These are phyloP conservation scores for Mormyrops boulengeri DNA, from an alignment of 2,797 vertebrate genomes.

Conservation along the genomic window DNA sequence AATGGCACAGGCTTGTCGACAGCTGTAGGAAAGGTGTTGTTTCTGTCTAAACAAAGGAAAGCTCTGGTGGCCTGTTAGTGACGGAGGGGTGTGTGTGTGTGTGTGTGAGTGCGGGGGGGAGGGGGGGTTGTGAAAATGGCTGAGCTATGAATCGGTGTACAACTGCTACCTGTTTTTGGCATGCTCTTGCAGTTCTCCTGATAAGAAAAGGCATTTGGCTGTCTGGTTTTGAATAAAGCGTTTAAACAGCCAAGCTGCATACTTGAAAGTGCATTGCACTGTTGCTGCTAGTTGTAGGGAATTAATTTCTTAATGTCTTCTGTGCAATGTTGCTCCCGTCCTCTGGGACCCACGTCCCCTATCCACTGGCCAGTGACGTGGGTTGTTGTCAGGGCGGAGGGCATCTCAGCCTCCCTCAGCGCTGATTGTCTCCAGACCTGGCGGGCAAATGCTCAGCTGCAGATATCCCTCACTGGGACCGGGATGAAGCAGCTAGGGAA, in stretches of 20 bases:
- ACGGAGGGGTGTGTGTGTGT: neutral
- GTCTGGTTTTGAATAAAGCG: neutral
- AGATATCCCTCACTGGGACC: neutral
- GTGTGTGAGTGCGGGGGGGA: neutral
- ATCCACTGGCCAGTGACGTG: neutral
- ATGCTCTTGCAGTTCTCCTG: neutral
- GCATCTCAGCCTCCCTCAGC: neutral
- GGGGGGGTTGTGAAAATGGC: neutral
- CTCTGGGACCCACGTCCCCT: neutral
- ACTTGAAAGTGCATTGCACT: neutral
- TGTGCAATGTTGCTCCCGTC: neutral
- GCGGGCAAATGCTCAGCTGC: conserved; percentile 11
- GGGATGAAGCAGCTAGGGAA: neutral
- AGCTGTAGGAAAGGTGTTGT: conserved; percentile 16
- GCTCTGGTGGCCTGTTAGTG: neutral
- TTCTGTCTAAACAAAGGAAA: conserved; percentile 10
- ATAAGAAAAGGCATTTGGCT: neutral
- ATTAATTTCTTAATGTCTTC: neutral
- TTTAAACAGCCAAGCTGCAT: neutral
- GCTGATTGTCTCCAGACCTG: neutral
- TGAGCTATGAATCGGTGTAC: neutral
- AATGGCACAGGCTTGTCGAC: neutral
- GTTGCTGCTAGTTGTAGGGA: neutral
- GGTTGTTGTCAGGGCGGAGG: neutral
- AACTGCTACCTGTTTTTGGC: neutral